Evolutionary conservation across 2,888 invertebrate genomes (phyloP).

Genomic region (Branchipolynoe longqiensis): DNA sequence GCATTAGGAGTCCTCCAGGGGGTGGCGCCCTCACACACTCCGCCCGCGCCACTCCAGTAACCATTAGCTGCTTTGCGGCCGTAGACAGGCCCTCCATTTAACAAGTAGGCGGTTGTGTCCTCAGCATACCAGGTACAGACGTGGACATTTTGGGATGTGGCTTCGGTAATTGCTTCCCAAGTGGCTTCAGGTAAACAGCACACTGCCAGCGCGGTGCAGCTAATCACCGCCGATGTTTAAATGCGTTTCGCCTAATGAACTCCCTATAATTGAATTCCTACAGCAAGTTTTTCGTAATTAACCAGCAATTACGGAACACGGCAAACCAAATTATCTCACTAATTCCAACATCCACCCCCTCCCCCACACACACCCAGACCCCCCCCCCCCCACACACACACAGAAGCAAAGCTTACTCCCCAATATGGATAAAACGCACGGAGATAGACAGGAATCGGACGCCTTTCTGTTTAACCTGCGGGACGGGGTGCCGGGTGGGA

Average conservation of each 20-base stretch:
- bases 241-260: constrained; percentile 5
- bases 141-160: constrained; percentile 14
- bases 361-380: no score
- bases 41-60: constrained; percentile 13
- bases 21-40: constrained; percentile 30
- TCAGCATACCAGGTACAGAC: constrained; percentile 14
- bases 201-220: background rate
- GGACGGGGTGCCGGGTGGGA: background rate
- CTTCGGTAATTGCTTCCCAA: background rate
- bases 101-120: background rate
- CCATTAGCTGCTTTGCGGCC: constrained; percentile 41
- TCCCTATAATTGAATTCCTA: constrained; percentile 10
- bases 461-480: background rate
- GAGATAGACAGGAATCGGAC: background rate
- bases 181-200: background rate
- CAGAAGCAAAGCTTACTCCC: no score
- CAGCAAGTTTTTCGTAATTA: constrained; percentile 1
- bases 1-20: constrained; percentile 23
- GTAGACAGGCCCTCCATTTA: constrained; percentile 48
- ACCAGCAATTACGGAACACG: constrained; percentile 23
- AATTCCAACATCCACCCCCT: constrained; percentile 10
- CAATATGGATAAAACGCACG: background rate
- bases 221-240: background rate
- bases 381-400: no score
- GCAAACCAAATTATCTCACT: constrained; percentile 38